Conservation (phyloP, 2,797 vertebrate species). For the Odontamblyopus lacepedii region DNA sequence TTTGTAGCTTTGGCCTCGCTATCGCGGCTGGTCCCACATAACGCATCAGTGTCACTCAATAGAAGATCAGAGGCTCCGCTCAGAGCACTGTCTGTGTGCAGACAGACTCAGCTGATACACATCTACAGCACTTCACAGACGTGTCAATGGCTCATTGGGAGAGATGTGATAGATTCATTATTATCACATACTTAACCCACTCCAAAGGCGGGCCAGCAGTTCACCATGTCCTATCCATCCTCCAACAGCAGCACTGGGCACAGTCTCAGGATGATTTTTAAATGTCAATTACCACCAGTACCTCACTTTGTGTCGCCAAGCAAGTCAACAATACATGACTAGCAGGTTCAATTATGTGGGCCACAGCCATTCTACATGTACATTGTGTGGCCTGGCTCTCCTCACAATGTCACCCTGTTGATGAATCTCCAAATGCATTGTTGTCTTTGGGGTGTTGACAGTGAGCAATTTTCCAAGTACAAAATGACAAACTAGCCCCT, state of each 20-base stretch:
- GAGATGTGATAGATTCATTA: conserved; percentile 77
- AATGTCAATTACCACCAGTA: conserved; percentile 53
- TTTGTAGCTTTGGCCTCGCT: conserved; percentile 77
- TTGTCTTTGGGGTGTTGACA: conserved; percentile 70
- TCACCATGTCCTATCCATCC: conserved; percentile 40
- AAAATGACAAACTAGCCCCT: conserved; percentile 71
- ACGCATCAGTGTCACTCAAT: conserved; percentile 72
- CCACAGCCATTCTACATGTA: conserved; percentile 50
- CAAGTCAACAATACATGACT: conserved; percentile 57
- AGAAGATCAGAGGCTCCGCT: conserved; percentile 73
- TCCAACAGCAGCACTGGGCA: conserved; percentile 24
- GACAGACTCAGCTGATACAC: conserved; percentile 63
- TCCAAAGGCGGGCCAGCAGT: too few species aligned
- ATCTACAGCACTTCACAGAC: conserved; percentile 70
- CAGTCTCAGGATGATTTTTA: conserved; percentile 21
- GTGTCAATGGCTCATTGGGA: conserved; percentile 72
- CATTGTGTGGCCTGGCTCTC: conserved; percentile 53
- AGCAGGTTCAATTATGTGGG: conserved; percentile 61
- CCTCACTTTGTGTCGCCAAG: conserved; percentile 15
- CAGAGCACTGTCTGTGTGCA: conserved; percentile 65
- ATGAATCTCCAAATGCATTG: conserved; percentile 72
- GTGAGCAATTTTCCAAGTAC: conserved; percentile 72
- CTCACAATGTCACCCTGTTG: conserved; percentile 73
- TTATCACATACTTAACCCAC: conserved; percentile 6
- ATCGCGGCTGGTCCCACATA: conserved; percentile 70